Base-by-base conservation (phyloP, 2,113 vertebrate species). In the Nesoenas mayeri region DNA sequence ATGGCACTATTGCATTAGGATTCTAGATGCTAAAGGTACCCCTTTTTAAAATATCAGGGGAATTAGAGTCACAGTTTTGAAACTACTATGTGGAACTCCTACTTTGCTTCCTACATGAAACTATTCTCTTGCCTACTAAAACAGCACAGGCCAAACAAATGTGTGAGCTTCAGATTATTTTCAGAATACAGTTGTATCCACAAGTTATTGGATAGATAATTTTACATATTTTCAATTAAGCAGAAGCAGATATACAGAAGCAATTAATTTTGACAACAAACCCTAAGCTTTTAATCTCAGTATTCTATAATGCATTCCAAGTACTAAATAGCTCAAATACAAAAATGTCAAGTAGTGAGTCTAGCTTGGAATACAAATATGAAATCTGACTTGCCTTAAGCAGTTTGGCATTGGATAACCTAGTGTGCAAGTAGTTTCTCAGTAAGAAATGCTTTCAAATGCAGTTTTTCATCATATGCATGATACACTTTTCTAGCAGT, bases 311-410 rank as follows among this genome's bases (percentile, higher is more conserved):
- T 5, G 3, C 0, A 0, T 81, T 94, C 74, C 61, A 74, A 83
- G 36, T 67, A 82, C 42, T 91, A 80, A 92, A 78, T 17, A 86
- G 31, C 60, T 97, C 82, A 90, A 85, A 93, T 57, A 73, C 36
- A 93, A 83, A 91, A 86, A 83, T 92, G 60, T 92, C 75, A 93
- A 95, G 71, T 66, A 57, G 38, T 42, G 56, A 93, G 19, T 66
- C 12, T 85, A 77, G 58, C 26, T 77, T 78, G 85, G 80, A 80
- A 62, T 56, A 69, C 7, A 70, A 67, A 70, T 60, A 77, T 9
- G 10, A 86, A 66, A 11, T 64, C 32, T 92, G 54, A 36, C 67
- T 86, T 88, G 82, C 79, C 56, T 88, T 57, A 58, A 92, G 75
- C 82, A 66, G 6, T 88, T 83, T 64, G 79, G 32, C 62, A 79